Base-by-base conservation (phyloP, 64 coral and sea anemone species). In the Montipora efflorescens region DNA sequence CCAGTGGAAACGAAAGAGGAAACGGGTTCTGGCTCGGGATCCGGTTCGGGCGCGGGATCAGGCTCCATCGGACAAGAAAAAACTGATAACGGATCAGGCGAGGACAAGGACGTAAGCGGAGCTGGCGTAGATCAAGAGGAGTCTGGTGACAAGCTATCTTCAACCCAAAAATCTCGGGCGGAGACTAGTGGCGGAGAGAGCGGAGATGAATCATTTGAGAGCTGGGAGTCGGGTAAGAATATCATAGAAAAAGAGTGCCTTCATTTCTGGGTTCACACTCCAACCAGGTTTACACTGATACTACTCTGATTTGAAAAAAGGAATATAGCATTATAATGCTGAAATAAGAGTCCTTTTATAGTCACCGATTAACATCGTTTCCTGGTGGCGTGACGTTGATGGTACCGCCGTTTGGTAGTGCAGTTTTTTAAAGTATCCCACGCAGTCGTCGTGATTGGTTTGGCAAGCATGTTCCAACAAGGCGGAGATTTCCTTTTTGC, bases 51-150 rank as follows among this genome's bases (percentile, higher is more conserved):
- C 20, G 86, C 91, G 8, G 92, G 80, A 1, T 23, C 51, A 16
- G 88, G 88, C 76, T 87, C 82, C 70, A 66, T 57, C 7, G 95
- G 92, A 15, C 77, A 69, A 80, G 95, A 93, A 48, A 69, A 96
- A 45, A 87, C 95, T 75, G 95, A 89, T 4, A 84, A 89, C 28
- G 89, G 82, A 47, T 19, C 46, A 44, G 61, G 75, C 23, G 87
- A 68, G 8, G 57, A 22, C 19, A 43, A n/a, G 19, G 21, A n/a
- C 18, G 10, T 16, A 16, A 72, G 19, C 8, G 82, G 62, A 70
- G 43, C 82, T 18, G 82, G 82, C 7, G 82, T 85, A 19, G 71
- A 75, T 58, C 50, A 78, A 77, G 87, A 88, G 25, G 87, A 77
- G 48, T 89, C 87, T 89, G 87, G 87, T 89, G 71, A 89, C 50